Evolutionary conservation across 2,113 vertebrate genomes (phyloP).

Genomic region (Etia nguti): DNA sequence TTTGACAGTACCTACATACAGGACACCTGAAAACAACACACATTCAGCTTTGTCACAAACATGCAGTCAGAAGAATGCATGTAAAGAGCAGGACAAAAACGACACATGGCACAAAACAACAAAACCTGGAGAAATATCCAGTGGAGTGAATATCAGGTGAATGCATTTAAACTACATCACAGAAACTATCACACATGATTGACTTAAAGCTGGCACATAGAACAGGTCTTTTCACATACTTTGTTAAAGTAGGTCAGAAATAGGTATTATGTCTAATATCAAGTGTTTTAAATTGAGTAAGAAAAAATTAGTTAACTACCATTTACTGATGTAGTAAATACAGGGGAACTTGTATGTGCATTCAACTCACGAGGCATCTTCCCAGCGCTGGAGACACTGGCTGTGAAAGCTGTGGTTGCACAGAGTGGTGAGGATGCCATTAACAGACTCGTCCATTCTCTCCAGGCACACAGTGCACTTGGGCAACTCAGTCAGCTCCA

Average conservation of each 20-base stretch:
- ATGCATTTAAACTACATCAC: neutral
- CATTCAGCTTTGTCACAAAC: neutral
- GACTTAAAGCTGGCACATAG: neutral
- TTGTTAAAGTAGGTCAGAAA: neutral
- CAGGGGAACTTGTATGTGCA: neutral
- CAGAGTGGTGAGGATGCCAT: slow-evolving; percentile 91
- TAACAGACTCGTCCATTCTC: slow-evolving; percentile 97
- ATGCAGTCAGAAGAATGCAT: neutral
- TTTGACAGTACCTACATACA: slow-evolving; percentile 96
- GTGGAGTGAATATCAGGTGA: neutral
- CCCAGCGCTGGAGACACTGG: slow-evolving; percentile 97
- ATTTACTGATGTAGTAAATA: neutral
- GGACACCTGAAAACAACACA: slow-evolving; percentile 81
- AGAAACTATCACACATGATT: neutral
- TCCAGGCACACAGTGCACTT: slow-evolving; percentile 98
- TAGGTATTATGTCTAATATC: neutral
- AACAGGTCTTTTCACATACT: neutral
- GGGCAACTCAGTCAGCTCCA: slow-evolving; percentile 95
- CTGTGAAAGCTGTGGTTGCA: slow-evolving; percentile 99
- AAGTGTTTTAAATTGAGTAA: neutral
- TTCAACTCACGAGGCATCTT: slow-evolving; percentile 90
- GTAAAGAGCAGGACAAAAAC: slow-evolving; percentile 1
- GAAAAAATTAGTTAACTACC: neutral
- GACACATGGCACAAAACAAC: neutral
- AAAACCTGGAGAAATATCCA: slow-evolving; percentile 29